Conservation (phyloP, 2,888 invertebrate species). For the Protonemura montana region DNA sequence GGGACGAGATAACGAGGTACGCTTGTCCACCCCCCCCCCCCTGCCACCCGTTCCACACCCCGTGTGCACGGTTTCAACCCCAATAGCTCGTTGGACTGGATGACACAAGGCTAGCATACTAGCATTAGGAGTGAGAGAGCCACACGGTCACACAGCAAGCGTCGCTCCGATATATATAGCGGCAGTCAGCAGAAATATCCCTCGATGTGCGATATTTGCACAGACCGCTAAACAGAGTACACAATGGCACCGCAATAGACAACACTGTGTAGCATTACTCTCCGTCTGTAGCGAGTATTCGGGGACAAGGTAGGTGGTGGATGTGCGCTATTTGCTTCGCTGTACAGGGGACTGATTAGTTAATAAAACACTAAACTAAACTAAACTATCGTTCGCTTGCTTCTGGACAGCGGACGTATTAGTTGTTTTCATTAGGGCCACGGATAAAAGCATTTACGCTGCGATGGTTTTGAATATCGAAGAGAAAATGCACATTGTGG, state of each 20-base stretch:
- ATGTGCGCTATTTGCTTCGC: neutral
- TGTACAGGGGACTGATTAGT: neutral
- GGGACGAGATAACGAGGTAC: slow-evolving; percentile 35
- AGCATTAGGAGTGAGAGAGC: neutral
- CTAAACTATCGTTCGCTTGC: neutral
- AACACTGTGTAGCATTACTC: neutral
- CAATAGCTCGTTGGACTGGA: slow-evolving; percentile 4
- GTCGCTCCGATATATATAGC: neutral
- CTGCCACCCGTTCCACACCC: neutral
- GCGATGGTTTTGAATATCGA: neutral
- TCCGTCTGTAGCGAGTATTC: neutral
- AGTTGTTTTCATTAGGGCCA: neutral
- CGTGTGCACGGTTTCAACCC: neutral
- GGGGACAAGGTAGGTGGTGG: neutral
- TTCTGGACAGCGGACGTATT: neutral
- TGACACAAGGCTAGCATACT: neutral
- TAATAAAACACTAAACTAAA: neutral
- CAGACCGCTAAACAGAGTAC: slow-evolving; percentile 12
- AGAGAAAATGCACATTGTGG: neutral
- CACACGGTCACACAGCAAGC: neutral
- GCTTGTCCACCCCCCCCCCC: slow-evolving; percentile 31
- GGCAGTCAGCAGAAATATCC: slow-evolving; percentile 26
- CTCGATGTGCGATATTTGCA: slow-evolving; percentile 5
- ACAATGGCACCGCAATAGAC: slow-evolving; percentile 10
- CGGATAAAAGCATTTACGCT: neutral